Evolutionary conservation across 2,113 vertebrate genomes (phyloP).

Genomic region (Syngnathus floridae): DNA sequence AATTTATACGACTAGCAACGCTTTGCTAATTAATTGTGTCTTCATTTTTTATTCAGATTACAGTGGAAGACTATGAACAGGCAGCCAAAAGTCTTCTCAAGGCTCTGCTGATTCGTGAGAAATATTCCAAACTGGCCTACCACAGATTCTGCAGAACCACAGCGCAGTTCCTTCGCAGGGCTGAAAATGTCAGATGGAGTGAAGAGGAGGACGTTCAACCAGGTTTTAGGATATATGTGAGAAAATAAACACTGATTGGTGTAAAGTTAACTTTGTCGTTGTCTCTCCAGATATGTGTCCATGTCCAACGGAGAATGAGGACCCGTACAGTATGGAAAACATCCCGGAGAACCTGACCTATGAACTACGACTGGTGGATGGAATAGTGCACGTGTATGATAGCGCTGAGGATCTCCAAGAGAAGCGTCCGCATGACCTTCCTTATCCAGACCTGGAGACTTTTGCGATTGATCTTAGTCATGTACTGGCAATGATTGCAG

Average conservation of each 20-base stretch:
- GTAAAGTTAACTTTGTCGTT: slow-evolving; percentile 1
- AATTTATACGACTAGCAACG: not conserved
- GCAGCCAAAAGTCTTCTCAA: slow-evolving; percentile 85
- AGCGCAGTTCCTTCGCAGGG: slow-evolving; percentile 78
- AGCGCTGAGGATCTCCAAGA: slow-evolving; percentile 67
- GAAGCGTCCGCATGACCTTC: slow-evolving; percentile 77
- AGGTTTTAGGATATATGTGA: slow-evolving; percentile 63
- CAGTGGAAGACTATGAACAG: slow-evolving; percentile 92
- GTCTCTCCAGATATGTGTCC: slow-evolving; percentile 74
- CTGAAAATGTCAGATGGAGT: slow-evolving; percentile 68
- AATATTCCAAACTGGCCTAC: slow-evolving; percentile 87
- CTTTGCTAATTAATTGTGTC: not conserved
- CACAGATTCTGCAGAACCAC: slow-evolving; percentile 87
- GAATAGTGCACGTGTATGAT: slow-evolving; percentile 85
- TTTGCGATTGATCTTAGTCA: slow-evolving; percentile 89
- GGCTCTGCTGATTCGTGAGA: slow-evolving; percentile 87
- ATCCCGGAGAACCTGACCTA: slow-evolving; percentile 85
- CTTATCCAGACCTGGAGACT: slow-evolving; percentile 89
- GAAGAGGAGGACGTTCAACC: slow-evolving; percentile 81
- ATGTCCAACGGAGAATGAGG: slow-evolving; percentile 71
- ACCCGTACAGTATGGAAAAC: slow-evolving; percentile 82
- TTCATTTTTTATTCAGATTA: slow-evolving; percentile 72
- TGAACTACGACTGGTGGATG: slow-evolving; percentile 80
- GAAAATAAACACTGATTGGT: not conserved
- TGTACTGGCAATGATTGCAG: slow-evolving; percentile 85